phyloP scores from a whole-genome alignment of 1,140 invertebrate genomes.

The Campoletis sonorensis region DNA sequence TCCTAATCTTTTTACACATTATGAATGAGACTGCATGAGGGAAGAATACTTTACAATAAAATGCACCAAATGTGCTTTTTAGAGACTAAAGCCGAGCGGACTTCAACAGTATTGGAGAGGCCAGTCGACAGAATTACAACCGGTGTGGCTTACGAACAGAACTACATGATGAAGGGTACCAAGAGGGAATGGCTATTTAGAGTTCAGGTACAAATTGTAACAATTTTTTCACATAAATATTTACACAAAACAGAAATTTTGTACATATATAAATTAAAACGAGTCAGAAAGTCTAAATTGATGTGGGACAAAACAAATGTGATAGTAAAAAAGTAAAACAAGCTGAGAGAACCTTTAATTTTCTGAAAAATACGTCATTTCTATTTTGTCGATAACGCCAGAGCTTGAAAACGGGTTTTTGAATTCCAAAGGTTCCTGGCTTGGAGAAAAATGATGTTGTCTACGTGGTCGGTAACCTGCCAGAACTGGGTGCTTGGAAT shows the following conservation, averaged over 20 bases:
- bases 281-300: no score
- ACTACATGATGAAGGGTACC: slow-evolving; percentile 68
- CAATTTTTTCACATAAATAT: slow-evolving; percentile 15
- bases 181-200: slow-evolving; percentile 74
- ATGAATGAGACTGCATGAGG: no score
- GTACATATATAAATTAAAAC: no score
- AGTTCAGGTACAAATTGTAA: slow-evolving; percentile 66
- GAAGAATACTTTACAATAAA: slow-evolving; percentile 60
- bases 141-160: slow-evolving; percentile 53
- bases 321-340: no score
- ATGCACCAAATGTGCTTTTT: slow-evolving; percentile 63
- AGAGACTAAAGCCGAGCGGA: slow-evolving; percentile 56
- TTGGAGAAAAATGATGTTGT: slow-evolving; percentile 73
- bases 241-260: neutral
- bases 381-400: neutral
- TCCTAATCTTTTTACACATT: no score
- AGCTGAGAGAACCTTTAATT: neutral
- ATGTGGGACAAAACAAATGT: no score
- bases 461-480: slow-evolving; percentile 74
- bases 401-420: slow-evolving; percentile 32
- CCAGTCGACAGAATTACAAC: slow-evolving; percentile 46
- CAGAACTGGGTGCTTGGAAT: slow-evolving; percentile 74
- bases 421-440: slow-evolving; percentile 63
- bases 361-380: no score
- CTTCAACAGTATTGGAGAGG: slow-evolving; percentile 52